Percentiles rank a stretch among this genome's conserved stretches.
These are phyloP conservation scores for Percopsis transmontana DNA, from an alignment of 2,113 vertebrate species.

Conservation along the genomic window DNA sequence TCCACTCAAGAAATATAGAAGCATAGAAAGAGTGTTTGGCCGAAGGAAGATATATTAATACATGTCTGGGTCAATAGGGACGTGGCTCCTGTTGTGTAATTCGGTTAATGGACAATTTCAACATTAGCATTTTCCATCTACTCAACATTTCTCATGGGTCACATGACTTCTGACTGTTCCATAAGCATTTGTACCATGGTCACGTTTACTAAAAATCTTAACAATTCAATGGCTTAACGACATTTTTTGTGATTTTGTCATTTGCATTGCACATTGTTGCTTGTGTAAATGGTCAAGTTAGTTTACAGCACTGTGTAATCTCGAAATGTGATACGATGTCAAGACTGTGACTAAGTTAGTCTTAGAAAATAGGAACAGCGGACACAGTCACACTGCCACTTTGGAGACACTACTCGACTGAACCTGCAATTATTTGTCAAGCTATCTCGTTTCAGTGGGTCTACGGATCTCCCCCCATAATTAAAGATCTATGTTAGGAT, in stretches of 20 bases:
- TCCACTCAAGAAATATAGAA: constrained; percentile 60
- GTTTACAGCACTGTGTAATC: constrained; percentile 42
- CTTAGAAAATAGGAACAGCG: constrained; percentile 32
- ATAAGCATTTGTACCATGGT: constrained; percentile 38
- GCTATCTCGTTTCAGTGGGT: constrained; percentile 61
- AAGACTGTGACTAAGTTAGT: constrained; percentile 40
- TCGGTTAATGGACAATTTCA: constrained; percentile 53
- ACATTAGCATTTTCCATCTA: constrained; percentile 56
- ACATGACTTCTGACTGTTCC: constrained; percentile 46
- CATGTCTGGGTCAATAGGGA: constrained; percentile 64
- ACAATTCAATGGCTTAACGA: constrained; percentile 40
- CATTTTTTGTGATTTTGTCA: constrained; percentile 18
- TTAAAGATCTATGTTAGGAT: constrained; percentile 74
- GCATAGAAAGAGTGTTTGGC: constrained; percentile 68
- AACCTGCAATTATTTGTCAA: constrained; percentile 77
- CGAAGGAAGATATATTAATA: constrained; percentile 74
- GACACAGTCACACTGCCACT: constrained; percentile 43
- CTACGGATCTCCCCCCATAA: constrained; percentile 57
- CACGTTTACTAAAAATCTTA: constrained; percentile 40
- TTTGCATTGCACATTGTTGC: constrained; percentile 38
- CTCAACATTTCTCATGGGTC: constrained; percentile 36
- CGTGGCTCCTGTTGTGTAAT: constrained; percentile 44
- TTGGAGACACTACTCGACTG: constrained; percentile 46
- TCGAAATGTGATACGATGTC: constrained; percentile 58
- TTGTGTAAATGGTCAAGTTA: constrained; percentile 51